Percentiles rank a stretch among this genome's conserved stretches.
These are phyloP conservation scores for Mormyrus proboscirostris DNA, from an alignment of 2,797 vertebrate genomes.

Conservation along the genomic window DNA sequence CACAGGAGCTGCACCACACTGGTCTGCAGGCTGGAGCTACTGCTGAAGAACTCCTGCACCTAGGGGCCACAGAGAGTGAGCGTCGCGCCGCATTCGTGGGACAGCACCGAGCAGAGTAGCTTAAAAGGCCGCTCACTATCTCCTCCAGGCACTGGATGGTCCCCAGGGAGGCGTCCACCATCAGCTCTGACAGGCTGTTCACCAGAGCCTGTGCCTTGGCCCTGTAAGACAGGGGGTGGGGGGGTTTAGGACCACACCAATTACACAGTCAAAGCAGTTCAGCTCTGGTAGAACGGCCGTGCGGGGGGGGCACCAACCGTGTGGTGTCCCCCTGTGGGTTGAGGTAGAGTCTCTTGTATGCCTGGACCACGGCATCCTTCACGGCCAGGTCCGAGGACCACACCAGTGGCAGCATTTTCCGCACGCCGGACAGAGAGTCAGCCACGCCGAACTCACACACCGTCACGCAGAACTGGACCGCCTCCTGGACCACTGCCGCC, in stretches of 20 bases:
- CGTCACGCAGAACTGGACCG: conserved; percentile 89
- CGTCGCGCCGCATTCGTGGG: not conserved
- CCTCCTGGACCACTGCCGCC: conserved; percentile 88
- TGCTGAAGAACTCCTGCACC: conserved; percentile 86
- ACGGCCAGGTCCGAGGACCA: conserved; percentile 87
- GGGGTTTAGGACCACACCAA: not conserved
- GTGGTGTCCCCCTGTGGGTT: conserved; percentile 68
- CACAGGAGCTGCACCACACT: conserved; percentile 81
- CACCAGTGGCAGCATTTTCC: conserved; percentile 87
- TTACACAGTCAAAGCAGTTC: not conserved
- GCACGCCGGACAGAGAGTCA: conserved; percentile 77
- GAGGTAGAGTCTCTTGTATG: conserved; percentile 84
- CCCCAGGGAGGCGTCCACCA: conserved; percentile 79
- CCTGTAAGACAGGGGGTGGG: conserved; percentile 52
- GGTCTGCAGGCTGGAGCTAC: conserved; percentile 63
- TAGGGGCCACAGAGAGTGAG: conserved; percentile 38
- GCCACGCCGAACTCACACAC: conserved; percentile 84
- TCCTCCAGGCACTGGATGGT: conserved; percentile 87
- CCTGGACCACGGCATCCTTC: conserved; percentile 83
- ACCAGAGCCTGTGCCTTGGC: conserved; percentile 76
- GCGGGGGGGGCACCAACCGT: conserved; percentile 44
- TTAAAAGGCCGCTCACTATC: conserved; percentile 71
- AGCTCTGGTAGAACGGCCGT: not conserved
- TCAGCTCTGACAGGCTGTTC: conserved; percentile 77
- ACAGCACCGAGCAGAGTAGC: not conserved